Evolutionary conservation across 2,888 invertebrate species (phyloP), one percentile per base, ranked within the genome.

Genomic region (Lycophotia porphyrea): DNA sequence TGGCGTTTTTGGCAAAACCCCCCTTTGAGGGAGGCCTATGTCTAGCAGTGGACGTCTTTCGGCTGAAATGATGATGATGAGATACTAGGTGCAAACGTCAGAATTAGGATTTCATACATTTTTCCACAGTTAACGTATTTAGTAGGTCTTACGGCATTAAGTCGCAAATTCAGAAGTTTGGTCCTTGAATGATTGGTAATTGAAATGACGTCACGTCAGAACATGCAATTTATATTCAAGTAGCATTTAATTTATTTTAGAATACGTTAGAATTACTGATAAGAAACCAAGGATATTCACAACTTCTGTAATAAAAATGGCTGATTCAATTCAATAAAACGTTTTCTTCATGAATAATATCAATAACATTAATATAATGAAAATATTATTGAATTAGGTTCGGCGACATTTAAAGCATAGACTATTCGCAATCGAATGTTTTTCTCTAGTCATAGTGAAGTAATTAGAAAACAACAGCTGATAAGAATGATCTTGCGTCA

Each of bases 351-450:
- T 61, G 31, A 42, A 61, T 58, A 18, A 31, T 69, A 36, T 55
- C 2, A 74, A 69, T 65, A 69, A 71, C 36, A 61, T 34, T 24
- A 15, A 55, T 8, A 31, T 2, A 39, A 52, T 58, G 77, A 84
- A 84, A 83, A 83, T 83, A 84, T 83, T 81, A 77, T 83, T 84
- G 34, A 18, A 36, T 61, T 34, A 44, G 60, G 52, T 71, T 36
- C 55, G 58, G 68, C 31, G 24, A 74, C 24, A 52, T 63, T 31
- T 13, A 24, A 55, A 58, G 39, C 15, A 73, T 68, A 73, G 18
- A 63, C 13, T 34, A 42, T 21, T 61, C 55, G 71, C 61, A 68
- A 65, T 58, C 39, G 5, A 0, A 49, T 73, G 72, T 83, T 84
- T 76, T 76, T 60, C 47, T 79, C 2, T 34, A 21, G 60, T 64